Evolutionary conservation across 2,797 vertebrate species (phyloP), one percentile per base, ranked within the genome.

Genomic region (Odontamblyopus rebecca): DNA sequence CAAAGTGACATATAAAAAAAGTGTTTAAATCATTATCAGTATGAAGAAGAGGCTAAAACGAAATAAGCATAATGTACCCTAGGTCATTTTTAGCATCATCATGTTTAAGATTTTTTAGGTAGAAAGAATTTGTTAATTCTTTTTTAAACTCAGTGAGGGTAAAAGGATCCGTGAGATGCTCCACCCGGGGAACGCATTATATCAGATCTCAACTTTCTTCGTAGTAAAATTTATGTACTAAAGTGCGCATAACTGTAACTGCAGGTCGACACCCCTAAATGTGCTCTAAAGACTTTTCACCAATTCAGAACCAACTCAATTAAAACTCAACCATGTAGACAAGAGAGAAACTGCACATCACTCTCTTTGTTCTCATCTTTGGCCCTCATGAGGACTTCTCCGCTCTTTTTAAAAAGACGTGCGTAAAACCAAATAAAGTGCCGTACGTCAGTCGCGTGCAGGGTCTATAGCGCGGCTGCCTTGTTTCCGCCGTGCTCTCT

Each of bases 401-500:
- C 11, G 12, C 41, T 41, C 1, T 3, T 13, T 63, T 63, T 11
- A 13, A 26, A 44, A 48, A 65, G 23, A 8, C 13, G 23, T 65
- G 63, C 41, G 63, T 65, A 65, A 65, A 65, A 15, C 41, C 63
- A 65, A 38, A 48, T 12, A 48, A 48, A 48, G 44, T 48, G 44
- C 13, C 44, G 44, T 48, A 4, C 44, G 6, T 60, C 16, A 35
- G 72, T 72, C 61, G 81, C 73, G 38, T 11, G 19, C 30, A 62
- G 60, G 4, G 56, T 54, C 61, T 35, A 4, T 48, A n/a, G 67
- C 66, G 54, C 79, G 73, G 66, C 65, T 48, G 44, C 69, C 54
- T 11, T 72, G 70, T 86, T 84, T 86, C 84, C 81, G 85, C 80
- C 75, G 81, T 63, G 61, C 62, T 72, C 19, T 71, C 11, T 1